Evolutionary conservation across 1,140 invertebrate species (phyloP).

Genomic region (Episyrphus balteatus): DNA sequence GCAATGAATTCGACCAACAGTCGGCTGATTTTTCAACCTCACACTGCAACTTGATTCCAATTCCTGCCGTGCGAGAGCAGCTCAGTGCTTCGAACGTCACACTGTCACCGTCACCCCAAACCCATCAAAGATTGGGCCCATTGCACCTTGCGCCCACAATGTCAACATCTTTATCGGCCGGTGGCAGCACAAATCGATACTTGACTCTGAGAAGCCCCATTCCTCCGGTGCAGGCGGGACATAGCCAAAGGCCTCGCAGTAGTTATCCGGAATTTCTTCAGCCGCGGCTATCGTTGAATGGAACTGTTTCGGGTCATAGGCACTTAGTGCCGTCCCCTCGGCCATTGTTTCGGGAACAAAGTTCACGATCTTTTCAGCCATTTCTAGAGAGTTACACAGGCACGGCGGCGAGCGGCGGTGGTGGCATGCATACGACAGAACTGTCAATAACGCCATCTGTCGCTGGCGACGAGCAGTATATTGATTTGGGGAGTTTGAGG

Average conservation of each 20-base stretch:
- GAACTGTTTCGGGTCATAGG: slow-evolving; percentile 17
- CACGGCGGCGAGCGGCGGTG: slow-evolving; percentile 9
- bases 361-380: slow-evolving; percentile 32
- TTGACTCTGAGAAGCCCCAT: too few species aligned
- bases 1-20: too few species aligned
- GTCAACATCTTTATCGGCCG: slow-evolving; percentile 8
- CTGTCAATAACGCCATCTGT: slow-evolving; percentile 32
- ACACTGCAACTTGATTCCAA: too few species aligned
- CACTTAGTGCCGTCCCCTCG: slow-evolving; percentile 31
- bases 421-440: slow-evolving; percentile 28
- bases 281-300: slow-evolving; percentile 32
- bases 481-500: slow-evolving; percentile 33
- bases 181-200: slow-evolving; percentile 2
- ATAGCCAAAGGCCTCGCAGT: slow-evolving; percentile 14
- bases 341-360: slow-evolving; percentile 28
- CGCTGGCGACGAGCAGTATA: slow-evolving; percentile 30
- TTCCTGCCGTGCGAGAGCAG: too few species aligned
- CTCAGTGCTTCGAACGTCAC: too few species aligned
- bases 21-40: too few species aligned
- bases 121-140: too few species aligned
- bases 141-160: too few species aligned
- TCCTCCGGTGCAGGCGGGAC: too few species aligned
- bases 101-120: too few species aligned
- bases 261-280: slow-evolving; percentile 32
- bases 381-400: neutral